Base-by-base conservation (phyloP, 2,888 invertebrate species). In the Malthinus seriepunctatus region DNA sequence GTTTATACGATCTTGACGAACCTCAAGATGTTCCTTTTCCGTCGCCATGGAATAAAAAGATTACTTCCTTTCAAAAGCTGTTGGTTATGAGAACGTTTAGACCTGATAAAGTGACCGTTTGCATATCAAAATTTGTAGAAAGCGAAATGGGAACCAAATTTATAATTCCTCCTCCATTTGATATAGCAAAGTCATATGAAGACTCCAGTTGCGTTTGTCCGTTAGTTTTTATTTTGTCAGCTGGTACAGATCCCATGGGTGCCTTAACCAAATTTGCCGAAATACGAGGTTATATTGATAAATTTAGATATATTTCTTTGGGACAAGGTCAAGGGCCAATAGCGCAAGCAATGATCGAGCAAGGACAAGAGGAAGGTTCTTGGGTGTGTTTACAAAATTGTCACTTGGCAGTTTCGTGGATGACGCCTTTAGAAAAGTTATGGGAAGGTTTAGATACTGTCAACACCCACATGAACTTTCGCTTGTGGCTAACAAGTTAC, bases 401-500 rank as follows among this genome's bases (percentile, higher is more conserved):
- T 73, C 93, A 93, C 77, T 82, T 93, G 66, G 91, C 92, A 0
- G 88, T 87, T 5, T 89, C 90, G 1, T 93, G 93, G 93, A 86
- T 93, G 83, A 83, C 88, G 1, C 79, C 81, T 1, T 79, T 93
- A 57, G 93, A 93, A 77, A 89, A 87, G 76, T 82, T 91, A 52
- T 88, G 88, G 72, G 91, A 92, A 76, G 82, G 84, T 54, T 84
- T 91, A 68, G 87, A 88, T 71, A 73, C 84, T 23, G 84, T 84
- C 4, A 89, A 88, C 69, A 89, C 89, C 0, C 84, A 89, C 67
- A 80, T 81, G 0, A 81, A 83, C 51, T 96, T 95, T 79, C 83
- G 95, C 37, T 81, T 96, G 48, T 96, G 95, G 95, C 80, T 96
- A 32, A 96, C 95, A 1, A 93, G 93, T 71, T 94, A 94, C 76